These are phyloP conservation scores for Eupithecia dodoneata DNA, from an alignment of 2,888 invertebrate genomes.

Conservation along the genomic window DNA sequence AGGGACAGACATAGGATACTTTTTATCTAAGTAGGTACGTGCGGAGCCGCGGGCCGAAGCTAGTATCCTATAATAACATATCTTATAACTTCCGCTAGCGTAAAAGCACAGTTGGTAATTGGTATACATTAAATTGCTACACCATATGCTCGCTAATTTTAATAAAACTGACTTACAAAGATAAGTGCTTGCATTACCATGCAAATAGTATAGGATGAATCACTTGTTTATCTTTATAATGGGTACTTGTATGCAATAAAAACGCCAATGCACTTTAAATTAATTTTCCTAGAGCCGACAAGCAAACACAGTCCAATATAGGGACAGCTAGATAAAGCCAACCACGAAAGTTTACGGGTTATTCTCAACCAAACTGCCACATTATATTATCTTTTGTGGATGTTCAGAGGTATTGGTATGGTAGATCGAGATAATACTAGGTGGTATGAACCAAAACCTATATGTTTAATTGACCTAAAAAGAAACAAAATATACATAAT, in stretches of 20 bases:
- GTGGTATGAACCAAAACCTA: not conserved
- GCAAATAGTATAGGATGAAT: constrained; percentile 65
- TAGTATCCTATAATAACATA: not conserved
- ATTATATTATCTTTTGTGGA: too few species aligned
- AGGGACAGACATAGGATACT: too few species aligned
- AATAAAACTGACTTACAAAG: constrained; percentile 37
- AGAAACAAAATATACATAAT: too few species aligned
- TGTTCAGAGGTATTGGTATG: too few species aligned
- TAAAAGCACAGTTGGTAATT: constrained; percentile 6
- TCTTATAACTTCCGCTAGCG: not conserved
- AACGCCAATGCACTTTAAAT: constrained; percentile 78
- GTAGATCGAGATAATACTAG: not conserved
- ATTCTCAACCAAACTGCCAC: too few species aligned
- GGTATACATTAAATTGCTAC: constrained; percentile 4
- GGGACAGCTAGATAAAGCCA: not conserved
- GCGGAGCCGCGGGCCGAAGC: too few species aligned
- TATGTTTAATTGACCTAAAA: not conserved
- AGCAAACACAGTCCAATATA: constrained; percentile 33
- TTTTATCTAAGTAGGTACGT: too few species aligned
- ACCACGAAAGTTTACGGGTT: too few species aligned
- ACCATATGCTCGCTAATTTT: constrained; percentile 38
- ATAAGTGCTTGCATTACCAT: constrained; percentile 54
- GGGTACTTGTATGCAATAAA: constrained; percentile 72
- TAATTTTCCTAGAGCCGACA: constrained; percentile 74
- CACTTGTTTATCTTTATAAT: constrained; percentile 72